Conservation (phyloP, 2,888 invertebrate species). For the Netelia virgata region DNA sequence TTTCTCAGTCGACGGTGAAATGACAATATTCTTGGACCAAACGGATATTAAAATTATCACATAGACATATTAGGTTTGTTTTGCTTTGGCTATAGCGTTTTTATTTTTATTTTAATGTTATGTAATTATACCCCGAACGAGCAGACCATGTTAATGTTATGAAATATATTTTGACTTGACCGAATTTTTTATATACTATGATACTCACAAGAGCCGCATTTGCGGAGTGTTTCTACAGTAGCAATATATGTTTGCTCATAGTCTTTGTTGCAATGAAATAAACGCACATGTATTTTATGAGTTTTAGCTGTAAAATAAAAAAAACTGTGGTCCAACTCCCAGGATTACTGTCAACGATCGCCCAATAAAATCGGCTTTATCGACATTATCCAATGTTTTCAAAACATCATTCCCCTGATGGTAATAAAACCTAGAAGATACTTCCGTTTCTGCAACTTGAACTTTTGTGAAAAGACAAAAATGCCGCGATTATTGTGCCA, state of each 20-base stretch:
- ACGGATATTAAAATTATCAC: conserved; percentile 49
- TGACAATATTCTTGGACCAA: conserved; percentile 27
- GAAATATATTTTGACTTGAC: conserved; percentile 40
- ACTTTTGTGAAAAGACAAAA: neutral
- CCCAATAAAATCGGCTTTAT: neutral
- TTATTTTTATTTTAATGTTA: conserved; percentile 11
- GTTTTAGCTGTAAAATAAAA: conserved; percentile 16
- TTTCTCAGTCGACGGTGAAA: neutral
- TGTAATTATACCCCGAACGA: conserved; percentile 11
- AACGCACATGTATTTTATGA: conserved; percentile 35
- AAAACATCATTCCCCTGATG: neutral
- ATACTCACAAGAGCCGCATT: conserved; percentile 9
- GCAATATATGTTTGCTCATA: neutral
- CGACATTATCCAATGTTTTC: neutral
- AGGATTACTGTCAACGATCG: neutral
- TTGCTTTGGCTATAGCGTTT: conserved; percentile 48
- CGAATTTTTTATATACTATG: conserved; percentile 22
- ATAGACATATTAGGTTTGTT: conserved; percentile 56
- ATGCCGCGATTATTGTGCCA: neutral
- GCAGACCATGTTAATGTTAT: conserved; percentile 58
- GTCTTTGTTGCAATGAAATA: conserved; percentile 7
- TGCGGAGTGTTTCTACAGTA: neutral
- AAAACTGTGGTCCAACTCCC: neutral
- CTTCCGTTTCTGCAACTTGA: neutral
- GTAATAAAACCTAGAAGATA: neutral